Conservation (phyloP, 2,888 invertebrate genomes). For the Noctua comes region DNA sequence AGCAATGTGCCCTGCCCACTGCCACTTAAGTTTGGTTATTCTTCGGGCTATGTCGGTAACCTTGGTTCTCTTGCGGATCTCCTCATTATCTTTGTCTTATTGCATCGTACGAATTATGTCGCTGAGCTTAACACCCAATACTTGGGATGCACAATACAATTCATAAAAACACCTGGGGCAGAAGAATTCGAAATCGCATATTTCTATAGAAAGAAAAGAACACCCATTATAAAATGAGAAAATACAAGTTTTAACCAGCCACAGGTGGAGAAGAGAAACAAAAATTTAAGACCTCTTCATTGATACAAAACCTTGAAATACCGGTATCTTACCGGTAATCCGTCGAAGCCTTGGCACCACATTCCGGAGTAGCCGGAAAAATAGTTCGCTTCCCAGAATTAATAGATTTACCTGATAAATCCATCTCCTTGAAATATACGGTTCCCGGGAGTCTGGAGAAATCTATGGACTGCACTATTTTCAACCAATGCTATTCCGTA, state of each 20-base stretch:
- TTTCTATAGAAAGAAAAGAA: neutral
- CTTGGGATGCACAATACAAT: too few species aligned
- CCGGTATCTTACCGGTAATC: constrained; percentile 16
- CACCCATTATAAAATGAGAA: too few species aligned
- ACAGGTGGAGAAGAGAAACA: neutral
- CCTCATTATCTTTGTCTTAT: too few species aligned
- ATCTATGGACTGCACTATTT: constrained; percentile 53
- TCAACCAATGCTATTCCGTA: constrained; percentile 11
- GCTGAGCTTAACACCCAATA: too few species aligned
- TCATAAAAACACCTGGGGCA: too few species aligned
- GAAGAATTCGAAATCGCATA: too few species aligned
- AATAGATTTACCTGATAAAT: constrained; percentile 59
- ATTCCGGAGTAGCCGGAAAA: constrained; percentile 16
- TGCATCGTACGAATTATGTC: too few species aligned
- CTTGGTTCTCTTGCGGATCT: too few species aligned
- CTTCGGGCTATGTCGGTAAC: too few species aligned
- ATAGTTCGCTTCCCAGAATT: constrained; percentile 39
- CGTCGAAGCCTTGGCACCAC: constrained; percentile 11
- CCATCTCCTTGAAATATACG: constrained; percentile 47
- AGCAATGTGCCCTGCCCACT: too few species aligned
- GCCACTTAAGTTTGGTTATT: too few species aligned
- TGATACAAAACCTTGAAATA: neutral
- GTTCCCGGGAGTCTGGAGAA: constrained; percentile 24
- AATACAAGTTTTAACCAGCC: too few species aligned
- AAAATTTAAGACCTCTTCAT: neutral